Base-by-base conservation (phyloP, 2,113 vertebrate genomes). In the Actinemys pallida region DNA sequence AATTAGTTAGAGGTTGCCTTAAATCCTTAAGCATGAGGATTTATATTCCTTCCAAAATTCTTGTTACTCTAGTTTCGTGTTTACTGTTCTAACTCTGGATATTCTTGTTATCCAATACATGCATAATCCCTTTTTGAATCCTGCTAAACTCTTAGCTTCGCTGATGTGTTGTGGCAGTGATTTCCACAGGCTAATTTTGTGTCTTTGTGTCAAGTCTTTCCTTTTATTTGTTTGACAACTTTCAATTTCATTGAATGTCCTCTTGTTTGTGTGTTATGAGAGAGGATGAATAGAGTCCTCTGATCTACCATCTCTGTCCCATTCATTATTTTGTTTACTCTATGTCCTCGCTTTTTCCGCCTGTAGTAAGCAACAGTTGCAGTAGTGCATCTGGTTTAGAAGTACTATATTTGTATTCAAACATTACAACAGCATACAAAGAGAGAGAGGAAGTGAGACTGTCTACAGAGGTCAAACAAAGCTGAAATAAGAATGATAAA, bases 101-200 rank as follows among this genome's bases (percentile, higher is more conserved):
- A 5, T 54, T 90, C 4, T 8, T 89, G 81, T 91, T 89, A 52
- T 0, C 82, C 85, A 2, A 5, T 62, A 13, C 17, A 0, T 9
- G 84, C 1, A 3, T 69, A 69, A 69, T 39, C 75, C 35, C 52
- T 89, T 82, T 89, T 29, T 1, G 47, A 53, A 22, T 87, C 39
- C n/a, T 76, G n/a, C 75, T 80, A 87, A 92, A 56, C 45, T 81
- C 53, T 22, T 0, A 0, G 84, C 29, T 49, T 88, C 53, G 49
- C 17, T n/a, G 62, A 19, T n/a, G 35, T 45, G 57, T 31, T 8
- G 9, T 39, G 72, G 86, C 56, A 90, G 85, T 92, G 49, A 1
- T 49, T 96, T 91, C 81, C 25, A 2, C 42, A 59, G 80, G 45
- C 62, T 52, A 45, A 0, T 92, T 89, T 35, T 89, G 16, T 24